These are phyloP conservation scores for Nothocercus julius DNA, from an alignment of 2,113 vertebrate genomes.

Conservation along the genomic window DNA sequence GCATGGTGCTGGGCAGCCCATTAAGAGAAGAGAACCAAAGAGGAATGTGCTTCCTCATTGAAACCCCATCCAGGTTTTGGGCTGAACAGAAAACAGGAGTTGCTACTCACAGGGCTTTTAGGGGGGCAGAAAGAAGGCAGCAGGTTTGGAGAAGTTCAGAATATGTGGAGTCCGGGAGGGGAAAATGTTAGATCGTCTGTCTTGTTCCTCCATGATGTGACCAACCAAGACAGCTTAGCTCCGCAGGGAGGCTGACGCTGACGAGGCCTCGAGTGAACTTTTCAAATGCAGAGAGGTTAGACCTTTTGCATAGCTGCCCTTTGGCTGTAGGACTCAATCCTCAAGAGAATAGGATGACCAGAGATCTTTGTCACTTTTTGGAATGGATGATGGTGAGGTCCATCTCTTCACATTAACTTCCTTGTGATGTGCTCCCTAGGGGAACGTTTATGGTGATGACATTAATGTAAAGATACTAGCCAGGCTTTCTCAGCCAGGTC, in stretches of 20 bases:
- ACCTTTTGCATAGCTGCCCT: background rate
- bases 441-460: background rate
- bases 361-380: constrained; percentile 39
- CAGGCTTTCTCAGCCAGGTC: constrained; percentile 16
- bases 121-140: background rate
- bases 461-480: background rate
- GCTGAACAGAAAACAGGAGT: background rate
- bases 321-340: background rate
- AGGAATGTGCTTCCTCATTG: background rate
- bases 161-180: background rate
- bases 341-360: background rate
- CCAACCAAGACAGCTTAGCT: background rate
- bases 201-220: background rate
- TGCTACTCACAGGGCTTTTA: background rate
- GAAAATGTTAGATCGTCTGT: background rate
- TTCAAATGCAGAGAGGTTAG: background rate
- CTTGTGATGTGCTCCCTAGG: background rate
- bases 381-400: background rate
- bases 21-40: background rate
- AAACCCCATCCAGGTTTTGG: background rate
- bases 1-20: background rate
- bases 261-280: background rate
- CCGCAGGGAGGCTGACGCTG: background rate
- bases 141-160: background rate
- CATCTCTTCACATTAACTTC: constrained; percentile 30